phyloP scores from a whole-genome alignment of 2,888 invertebrate genomes.

The Germaria angustata region DNA sequence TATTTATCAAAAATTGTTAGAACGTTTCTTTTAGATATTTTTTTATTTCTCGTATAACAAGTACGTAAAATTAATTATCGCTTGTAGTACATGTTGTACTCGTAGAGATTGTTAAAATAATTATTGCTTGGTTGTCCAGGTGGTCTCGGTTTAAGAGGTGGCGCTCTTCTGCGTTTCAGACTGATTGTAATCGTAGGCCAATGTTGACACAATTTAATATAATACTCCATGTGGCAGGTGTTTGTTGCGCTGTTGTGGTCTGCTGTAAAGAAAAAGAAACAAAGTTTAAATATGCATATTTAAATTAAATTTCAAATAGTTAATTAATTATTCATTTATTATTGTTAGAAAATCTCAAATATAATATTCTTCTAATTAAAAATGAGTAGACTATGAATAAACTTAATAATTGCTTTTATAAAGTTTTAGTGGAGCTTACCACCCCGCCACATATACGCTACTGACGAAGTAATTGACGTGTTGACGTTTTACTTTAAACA shows the following conservation, averaged over 20 bases:
- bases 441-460: no score
- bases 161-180: slow-evolving; percentile 73
- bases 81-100: background rate
- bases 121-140: slow-evolving; percentile 70
- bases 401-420: background rate
- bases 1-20: slow-evolving; percentile 5
- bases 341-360: background rate
- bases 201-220: slow-evolving; percentile 66
- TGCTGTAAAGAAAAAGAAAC: slow-evolving; percentile 59
- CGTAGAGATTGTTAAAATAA: background rate
- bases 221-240: slow-evolving; percentile 72
- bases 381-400: background rate
- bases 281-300: background rate
- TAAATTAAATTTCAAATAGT: background rate
- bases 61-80: slow-evolving; percentile 24
- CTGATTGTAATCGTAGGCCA: slow-evolving; percentile 72
- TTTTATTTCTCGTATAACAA: background rate
- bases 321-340: background rate
- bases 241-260: slow-evolving; percentile 66
- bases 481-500: no score
- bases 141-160: slow-evolving; percentile 76
- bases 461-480: no score
- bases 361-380: background rate
- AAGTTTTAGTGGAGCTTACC: no score
- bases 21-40: slow-evolving; percentile 25